Conservation (phyloP, 1,140 invertebrate genomes). For the Carcinoscorpius rotundicauda region DNA sequence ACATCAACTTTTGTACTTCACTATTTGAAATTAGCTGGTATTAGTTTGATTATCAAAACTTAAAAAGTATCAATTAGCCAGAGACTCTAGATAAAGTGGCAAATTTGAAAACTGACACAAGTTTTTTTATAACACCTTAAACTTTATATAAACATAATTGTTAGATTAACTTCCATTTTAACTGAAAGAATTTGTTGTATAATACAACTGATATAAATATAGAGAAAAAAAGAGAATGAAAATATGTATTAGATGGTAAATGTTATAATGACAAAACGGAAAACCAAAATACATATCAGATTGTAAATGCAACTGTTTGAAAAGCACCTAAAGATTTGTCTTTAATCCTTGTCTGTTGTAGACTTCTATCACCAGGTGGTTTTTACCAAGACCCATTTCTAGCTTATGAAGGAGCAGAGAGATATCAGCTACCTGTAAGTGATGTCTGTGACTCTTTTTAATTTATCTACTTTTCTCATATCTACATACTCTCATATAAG, state of each 20-base stretch:
- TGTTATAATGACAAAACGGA: background rate
- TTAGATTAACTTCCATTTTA: too few relatives aligned
- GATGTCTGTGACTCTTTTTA: slow-evolving; percentile 10
- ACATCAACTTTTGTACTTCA: too few relatives aligned
- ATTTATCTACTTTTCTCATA: slow-evolving; percentile 14
- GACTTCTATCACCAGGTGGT: slow-evolving; percentile 37
- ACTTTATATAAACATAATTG: too few relatives aligned
- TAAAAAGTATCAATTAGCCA: too few relatives aligned
- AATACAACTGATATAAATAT: too few relatives aligned
- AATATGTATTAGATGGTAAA: slow-evolving; percentile 6
- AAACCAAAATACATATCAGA: background rate
- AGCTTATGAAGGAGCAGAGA: slow-evolving; percentile 65
- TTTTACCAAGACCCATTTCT: slow-evolving; percentile 92
- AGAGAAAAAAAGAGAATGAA: background rate
- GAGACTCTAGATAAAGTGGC: too few relatives aligned
- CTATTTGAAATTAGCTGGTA: too few relatives aligned
- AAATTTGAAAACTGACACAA: too few relatives aligned
- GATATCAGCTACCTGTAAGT: slow-evolving; percentile 80
- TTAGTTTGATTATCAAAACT: too few relatives aligned
- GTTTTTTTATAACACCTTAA: too few relatives aligned
- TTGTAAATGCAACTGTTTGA: background rate
- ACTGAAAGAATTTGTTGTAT: too few relatives aligned
- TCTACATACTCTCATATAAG: background rate
- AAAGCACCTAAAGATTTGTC: background rate
- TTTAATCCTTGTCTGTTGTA: background rate